phyloP scores from a whole-genome alignment of 2,888 invertebrate genomes.

The Cancer borealis region DNA sequence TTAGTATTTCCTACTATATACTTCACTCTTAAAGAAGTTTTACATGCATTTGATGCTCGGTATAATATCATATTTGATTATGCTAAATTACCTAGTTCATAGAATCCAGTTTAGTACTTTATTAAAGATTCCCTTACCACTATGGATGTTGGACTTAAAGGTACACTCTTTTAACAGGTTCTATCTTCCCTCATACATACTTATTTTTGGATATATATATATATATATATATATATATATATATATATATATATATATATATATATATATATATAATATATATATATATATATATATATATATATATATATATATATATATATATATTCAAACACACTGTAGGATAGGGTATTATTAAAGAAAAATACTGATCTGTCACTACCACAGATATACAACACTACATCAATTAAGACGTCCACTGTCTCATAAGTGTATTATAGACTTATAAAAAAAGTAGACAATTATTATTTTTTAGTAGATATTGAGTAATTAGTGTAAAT shows the following conservation, averaged over 20 bases:
- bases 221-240: slow-evolving; percentile 47
- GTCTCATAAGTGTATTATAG: too few species aligned
- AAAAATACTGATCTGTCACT: background rate
- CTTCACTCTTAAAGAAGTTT: background rate
- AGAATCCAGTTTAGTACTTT: background rate
- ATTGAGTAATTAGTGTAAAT: too few species aligned
- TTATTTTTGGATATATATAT: background rate
- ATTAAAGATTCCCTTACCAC: background rate
- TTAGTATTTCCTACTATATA: background rate
- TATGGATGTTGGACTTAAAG: background rate
- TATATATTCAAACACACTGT: slow-evolving; percentile 44
- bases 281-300: slow-evolving; percentile 57
- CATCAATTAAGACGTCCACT: too few species aligned
- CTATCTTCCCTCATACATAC: background rate
- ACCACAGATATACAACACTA: too few species aligned
- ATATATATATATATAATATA: slow-evolving; percentile 31
- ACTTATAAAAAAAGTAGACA: too few species aligned
- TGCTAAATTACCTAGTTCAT: background rate
- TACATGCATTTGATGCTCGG: background rate
- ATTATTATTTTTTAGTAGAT: too few species aligned
- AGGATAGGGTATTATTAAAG: slow-evolving; percentile 14
- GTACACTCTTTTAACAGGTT: background rate
- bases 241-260: slow-evolving; percentile 50
- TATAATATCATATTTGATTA: background rate
- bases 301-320: slow-evolving; percentile 55